These are phyloP conservation scores for Tyria jacobaeae DNA, from an alignment of 2,888 invertebrate species.

Conservation along the genomic window DNA sequence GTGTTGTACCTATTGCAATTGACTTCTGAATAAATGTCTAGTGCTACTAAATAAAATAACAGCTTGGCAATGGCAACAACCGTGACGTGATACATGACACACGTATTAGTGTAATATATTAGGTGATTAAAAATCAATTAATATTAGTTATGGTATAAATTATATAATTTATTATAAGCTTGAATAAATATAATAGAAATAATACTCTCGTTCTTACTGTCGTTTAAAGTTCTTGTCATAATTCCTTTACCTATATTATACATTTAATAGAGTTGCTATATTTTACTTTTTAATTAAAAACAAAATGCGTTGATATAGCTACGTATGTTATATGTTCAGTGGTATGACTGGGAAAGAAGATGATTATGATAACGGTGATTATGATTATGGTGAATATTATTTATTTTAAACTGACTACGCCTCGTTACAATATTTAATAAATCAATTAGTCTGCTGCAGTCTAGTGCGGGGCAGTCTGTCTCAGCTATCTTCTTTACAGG, in stretches of 20 bases:
- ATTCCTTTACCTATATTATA: too few species aligned
- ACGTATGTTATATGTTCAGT: too few species aligned
- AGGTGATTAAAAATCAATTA: neutral
- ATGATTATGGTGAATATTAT: too few species aligned
- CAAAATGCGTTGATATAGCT: too few species aligned
- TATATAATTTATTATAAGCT: neutral
- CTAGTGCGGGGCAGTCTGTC: too few species aligned
- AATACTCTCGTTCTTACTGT: too few species aligned
- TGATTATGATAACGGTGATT: neutral
- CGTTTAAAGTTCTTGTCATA: too few species aligned
- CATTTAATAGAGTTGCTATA: too few species aligned
- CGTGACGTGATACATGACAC: neutral
- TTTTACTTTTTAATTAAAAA: too few species aligned
- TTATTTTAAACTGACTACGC: neutral
- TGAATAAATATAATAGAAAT: neutral
- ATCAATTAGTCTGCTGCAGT: too few species aligned
- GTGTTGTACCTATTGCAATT: neutral
- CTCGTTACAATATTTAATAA: too few species aligned
- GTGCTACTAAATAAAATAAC: neutral
- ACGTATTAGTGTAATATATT: slow-evolving; percentile 1
- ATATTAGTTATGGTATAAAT: neutral
- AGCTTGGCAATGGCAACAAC: neutral
- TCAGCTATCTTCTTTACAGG: too few species aligned
- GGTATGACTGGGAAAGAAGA: neutral
- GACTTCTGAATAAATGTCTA: neutral